These are phyloP conservation scores for Zaprionus lachaisei DNA, from an alignment of 1,140 invertebrate genomes.

Conservation along the genomic window DNA sequence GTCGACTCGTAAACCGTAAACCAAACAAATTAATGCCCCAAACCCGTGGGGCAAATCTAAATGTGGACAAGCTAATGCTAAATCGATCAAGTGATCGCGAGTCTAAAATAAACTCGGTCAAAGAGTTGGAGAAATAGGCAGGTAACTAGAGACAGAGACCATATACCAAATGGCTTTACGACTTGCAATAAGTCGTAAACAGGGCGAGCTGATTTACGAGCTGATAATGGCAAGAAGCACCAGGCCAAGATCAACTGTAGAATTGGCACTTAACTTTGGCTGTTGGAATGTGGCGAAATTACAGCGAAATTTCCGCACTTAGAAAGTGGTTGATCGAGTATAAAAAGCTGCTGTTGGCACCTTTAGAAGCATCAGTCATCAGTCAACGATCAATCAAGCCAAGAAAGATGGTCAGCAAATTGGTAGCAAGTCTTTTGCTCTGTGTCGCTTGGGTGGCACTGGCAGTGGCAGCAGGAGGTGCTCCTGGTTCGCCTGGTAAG, in stretches of 20 bases:
- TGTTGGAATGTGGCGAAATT: conserved; percentile 19
- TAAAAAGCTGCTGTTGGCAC: conserved; percentile 37
- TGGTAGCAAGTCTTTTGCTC: conserved; percentile 24
- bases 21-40: conserved; percentile 58
- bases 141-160: conserved; percentile 20
- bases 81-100: conserved; percentile 58
- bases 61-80: conserved; percentile 48
- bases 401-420: conserved; percentile 35
- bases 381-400: conserved; percentile 21
- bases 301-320: conserved; percentile 14
- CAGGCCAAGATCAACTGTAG: conserved; percentile 30
- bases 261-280: conserved; percentile 32
- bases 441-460: conserved; percentile 21
- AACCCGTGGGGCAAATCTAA: not conserved
- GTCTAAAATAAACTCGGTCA: conserved; percentile 40
- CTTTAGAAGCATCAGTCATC: conserved; percentile 44
- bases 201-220: conserved; percentile 64
- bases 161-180: conserved; percentile 51
- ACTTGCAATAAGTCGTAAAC: conserved; percentile 55
- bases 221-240: conserved; percentile 46
- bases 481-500: not conserved
- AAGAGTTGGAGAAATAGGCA: conserved; percentile 21
- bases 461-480: conserved; percentile 6
- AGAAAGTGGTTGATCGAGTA: conserved; percentile 36
- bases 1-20: conserved; percentile 50